Base-by-base conservation (phyloP, 2,888 invertebrate species). In the Hololepta plana region DNA sequence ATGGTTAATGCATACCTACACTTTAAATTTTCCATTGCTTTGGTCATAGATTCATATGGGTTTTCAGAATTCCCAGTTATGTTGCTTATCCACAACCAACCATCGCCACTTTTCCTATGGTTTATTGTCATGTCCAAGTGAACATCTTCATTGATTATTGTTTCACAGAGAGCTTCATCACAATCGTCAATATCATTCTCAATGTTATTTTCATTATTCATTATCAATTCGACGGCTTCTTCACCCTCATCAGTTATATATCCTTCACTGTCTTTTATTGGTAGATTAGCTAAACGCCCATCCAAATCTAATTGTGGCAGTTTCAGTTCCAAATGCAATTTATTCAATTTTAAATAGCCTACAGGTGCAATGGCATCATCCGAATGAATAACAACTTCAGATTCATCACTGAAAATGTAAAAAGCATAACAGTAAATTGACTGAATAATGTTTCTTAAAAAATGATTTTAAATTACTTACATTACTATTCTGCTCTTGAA, bases 301-400 rank as follows among this genome's bases (percentile, higher is more conserved):
- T 34, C 30, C 20, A 55, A 40, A 35, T 47, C 47, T 29, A 51
- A 35, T 20, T 46, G 47, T 26, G 59, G 57, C 11, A 65, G 57
- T 54, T 75, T 75, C 27, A 62, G 49, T 55, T 79, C 77, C 42
- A 93, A 60, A 43, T 75, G 77, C 34, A 93, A 56, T 55, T 79
- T 77, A 38, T 68, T 74, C 39, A 96, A 70, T 54, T 82, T 87
- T 30, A 96, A 62, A 54, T 90, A 96, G 15, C 88, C 93, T 27
- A 95, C 95, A 4, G 93, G 85, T 14, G 91, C 90, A 46, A 96
- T 75, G 2, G 82, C 75, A 62, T 95, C 90, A 43, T 84, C 75
- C 12, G 91, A 77, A 51, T 90, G 88, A 38, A 85, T 69, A 31
- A 95, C 71, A 42, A 76, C 67, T 61, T 91, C 84, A 41, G 71